These are phyloP conservation scores for Meda fulgida DNA, from an alignment of 2,797 vertebrate species.

Conservation along the genomic window DNA sequence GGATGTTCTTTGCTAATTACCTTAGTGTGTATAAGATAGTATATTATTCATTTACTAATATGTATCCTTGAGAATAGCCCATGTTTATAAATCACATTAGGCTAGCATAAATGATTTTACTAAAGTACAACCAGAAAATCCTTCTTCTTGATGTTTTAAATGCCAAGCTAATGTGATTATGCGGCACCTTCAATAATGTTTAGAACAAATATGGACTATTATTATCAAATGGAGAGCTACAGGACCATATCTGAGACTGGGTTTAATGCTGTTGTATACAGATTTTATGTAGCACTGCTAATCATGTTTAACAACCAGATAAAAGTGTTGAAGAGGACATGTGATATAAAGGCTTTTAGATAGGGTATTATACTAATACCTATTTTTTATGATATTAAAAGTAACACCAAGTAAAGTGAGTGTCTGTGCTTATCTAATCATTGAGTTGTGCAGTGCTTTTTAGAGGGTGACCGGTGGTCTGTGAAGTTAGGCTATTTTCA, in stretches of 20 bases:
- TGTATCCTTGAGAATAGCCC: neutral
- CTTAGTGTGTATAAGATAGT: neutral
- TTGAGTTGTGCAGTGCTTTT: slow-evolving; percentile 9
- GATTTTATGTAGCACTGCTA: slow-evolving; percentile 24
- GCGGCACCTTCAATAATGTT: slow-evolving; percentile 14
- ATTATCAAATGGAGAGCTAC: slow-evolving; percentile 3
- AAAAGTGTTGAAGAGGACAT: neutral
- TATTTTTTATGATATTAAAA: neutral
- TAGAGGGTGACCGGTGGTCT: slow-evolving; percentile 23
- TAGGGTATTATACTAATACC: neutral
- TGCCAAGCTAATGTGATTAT: slow-evolving; percentile 19
- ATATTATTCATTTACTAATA: neutral
- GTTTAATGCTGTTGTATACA: slow-evolving; percentile 17
- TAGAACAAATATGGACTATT: slow-evolving; percentile 1
- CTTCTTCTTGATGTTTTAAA: slow-evolving; percentile 8
- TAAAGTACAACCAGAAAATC: slow-evolving; percentile 28
- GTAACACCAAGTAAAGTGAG: neutral
- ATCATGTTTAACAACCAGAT: slow-evolving; percentile 25
- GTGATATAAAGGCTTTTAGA: neutral
- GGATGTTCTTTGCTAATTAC: neutral
- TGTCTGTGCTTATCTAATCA: neutral
- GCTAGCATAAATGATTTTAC: neutral
- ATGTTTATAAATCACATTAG: slow-evolving; percentile 8
- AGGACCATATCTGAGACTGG: neutral
- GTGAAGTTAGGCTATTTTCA: slow-evolving; percentile 31